Evolutionary conservation across 2,888 invertebrate species (phyloP), one percentile per base, ranked within the genome.

Genomic region (Girardia tigrina): DNA sequence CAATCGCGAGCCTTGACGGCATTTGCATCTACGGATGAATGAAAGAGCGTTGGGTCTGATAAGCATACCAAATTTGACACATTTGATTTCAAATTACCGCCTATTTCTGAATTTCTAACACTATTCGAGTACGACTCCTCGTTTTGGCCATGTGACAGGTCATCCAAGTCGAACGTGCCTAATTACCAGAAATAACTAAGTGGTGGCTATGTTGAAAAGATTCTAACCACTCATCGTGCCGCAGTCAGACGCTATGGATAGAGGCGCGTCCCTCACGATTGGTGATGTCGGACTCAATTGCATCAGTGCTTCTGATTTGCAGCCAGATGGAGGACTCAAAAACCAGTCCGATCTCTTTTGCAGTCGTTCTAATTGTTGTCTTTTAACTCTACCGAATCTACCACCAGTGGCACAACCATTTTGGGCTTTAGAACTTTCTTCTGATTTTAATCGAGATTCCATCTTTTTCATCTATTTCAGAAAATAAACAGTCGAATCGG

Each of bases 271-370:
- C 23, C 56, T 56, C 20, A 56, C 23, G n/a, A 23, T n/a, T n/a
- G 56, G 56, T 20, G 56, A 56, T 20, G 56, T 56, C n/a, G 56
- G 56, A 56, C 70, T 75, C n/a, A 76, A 23, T 29, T 76, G 76
- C 73, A 76, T 75, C 16, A 76, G 26, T 20, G 26, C 27, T 1
- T 26, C n/a, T n/a, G 76, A 42, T 27, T 75, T 23, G 28, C 29
- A 26, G 23, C 77, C 77, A 20, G 75, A 28, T 12, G 78, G 77
- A 12, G 81, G 80, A 28, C 78, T 79, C 78, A 92, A 88, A 87
- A 94, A 95, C 95, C 95, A 97, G 87, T 95, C 94, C 77, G 94
- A 94, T 80, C 95, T 89, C 79, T 94, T 93, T 84, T 91, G 89
- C 92, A 97, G 93, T 80, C 95, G 88, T 84, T 92, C 92, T 79